These are phyloP conservation scores for Prenolepis imparis DNA, from an alignment of 2,888 invertebrate genomes.

Conservation along the genomic window DNA sequence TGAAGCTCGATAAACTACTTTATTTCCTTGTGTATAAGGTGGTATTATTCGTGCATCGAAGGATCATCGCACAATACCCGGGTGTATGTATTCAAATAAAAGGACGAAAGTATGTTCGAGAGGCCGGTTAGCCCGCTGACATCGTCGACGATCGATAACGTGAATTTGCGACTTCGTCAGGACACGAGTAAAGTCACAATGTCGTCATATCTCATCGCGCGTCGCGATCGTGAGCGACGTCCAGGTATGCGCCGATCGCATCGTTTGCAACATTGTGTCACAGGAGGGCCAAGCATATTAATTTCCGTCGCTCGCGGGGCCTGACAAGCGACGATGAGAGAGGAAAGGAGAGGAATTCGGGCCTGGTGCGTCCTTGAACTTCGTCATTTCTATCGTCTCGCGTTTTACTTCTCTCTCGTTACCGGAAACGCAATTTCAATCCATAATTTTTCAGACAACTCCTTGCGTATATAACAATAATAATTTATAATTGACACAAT, in stretches of 20 bases:
- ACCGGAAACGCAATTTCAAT: slow-evolving; percentile 7
- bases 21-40: neutral
- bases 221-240: slow-evolving; percentile 41
- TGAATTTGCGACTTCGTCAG: slow-evolving; percentile 55
- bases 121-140: slow-evolving; percentile 39
- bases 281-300: slow-evolving; percentile 53
- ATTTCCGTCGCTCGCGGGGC: slow-evolving; percentile 39
- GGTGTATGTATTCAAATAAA: slow-evolving; percentile 40
- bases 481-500: neutral
- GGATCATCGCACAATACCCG: slow-evolving; percentile 50
- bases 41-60: slow-evolving; percentile 1
- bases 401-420: slow-evolving; percentile 1
- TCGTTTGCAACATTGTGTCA: slow-evolving; percentile 57
- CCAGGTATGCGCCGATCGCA: slow-evolving; percentile 49
- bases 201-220: slow-evolving; percentile 53
- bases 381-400: slow-evolving; percentile 17
- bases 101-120: slow-evolving; percentile 44
- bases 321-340: slow-evolving; percentile 54
- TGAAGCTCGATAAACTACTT: neutral
- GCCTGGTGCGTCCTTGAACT: slow-evolving; percentile 56
- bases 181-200: slow-evolving; percentile 56
- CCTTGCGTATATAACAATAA: neutral
- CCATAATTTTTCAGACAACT: neutral
- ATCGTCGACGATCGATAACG: slow-evolving; percentile 55
- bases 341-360: slow-evolving; percentile 53